Base-by-base conservation (phyloP, 1,140 invertebrate species). In the Bombyx mandarina region DNA sequence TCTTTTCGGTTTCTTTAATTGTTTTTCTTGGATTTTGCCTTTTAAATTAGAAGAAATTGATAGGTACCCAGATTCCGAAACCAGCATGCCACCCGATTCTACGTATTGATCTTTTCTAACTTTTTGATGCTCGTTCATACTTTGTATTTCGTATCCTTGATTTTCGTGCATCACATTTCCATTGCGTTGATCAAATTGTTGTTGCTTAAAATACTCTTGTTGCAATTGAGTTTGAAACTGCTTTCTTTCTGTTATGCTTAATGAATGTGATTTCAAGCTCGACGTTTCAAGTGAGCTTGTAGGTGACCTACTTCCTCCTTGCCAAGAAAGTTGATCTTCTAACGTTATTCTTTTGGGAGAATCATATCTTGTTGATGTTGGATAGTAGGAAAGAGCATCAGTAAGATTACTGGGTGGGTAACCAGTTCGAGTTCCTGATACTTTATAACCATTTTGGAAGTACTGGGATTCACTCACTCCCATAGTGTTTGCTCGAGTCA, bases 21-120 rank as follows among this genome's bases (percentile, higher is more conserved):
- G 66, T 77, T 92, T 92, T 64, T 91, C 90, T 70, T 92, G 89
- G 12, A 71, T 50, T 67, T 89, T 86, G 58, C 75, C 67, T 77
- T 92, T 93, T 22, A 92, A 88, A 72, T 93, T 92, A 18, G 91
- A 88, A 3, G 93, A 89, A 63, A 95, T 94, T 22, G 93, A 94
- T 54, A 95, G 91, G 71, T 95, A 95, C n/a, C 94, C 94, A 6
- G 93, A 93, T 71, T 94, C 93, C 1, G 93, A 94, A n/a, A 95
- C 93, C 60, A 94, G 91, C 5, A 94, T 90, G 53, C 90, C 91
- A 58, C 90, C 91, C 3, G 89, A 79, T 66, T 88, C 89, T 66
- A 90, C 64, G 67, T 81, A 80, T 63, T 84, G 76, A 48, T 83
- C 79, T 72, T 83, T 82, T 68, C 76, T 78, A 50, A 72, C 64